Base-by-base conservation (phyloP, 2,797 vertebrate species). In the Malacoctenus gilli region DNA sequence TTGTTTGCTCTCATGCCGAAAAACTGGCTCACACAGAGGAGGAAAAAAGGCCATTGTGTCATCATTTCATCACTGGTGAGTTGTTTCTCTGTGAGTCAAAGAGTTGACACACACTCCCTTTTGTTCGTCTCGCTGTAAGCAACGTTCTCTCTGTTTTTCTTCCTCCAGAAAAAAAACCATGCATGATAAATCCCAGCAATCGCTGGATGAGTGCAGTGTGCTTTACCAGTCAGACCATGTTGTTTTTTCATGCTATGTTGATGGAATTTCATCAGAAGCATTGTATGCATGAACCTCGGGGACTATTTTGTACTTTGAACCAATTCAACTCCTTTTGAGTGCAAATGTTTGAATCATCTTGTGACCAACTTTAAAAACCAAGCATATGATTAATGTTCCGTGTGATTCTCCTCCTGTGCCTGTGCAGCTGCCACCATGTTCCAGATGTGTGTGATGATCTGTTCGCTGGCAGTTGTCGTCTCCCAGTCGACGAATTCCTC, bases 401-500 rank as follows among this genome's bases (percentile, higher is more conserved):
- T 32, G 42, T 23, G 1, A n/a, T 28, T 13, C 14, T 11, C 49
- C 20, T 31, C 35, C 44, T 4, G 42, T 34, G 6, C 53, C 30
- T 37, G 59, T n/a, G 63, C 83, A 95, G 93, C 81, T 83, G 21
- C 72, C 38, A 52, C 72, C 85, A 93, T 96, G 93, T 87, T 94
- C 75, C 92, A 88, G 8, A 79, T 92, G 4, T 84, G 87, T 36
- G 71, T 94, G 72, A 75, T 93, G 39, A 69, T 89, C 74, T 94
- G 89, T 72, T 83, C 92, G 3, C 72, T 94, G 54, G 89, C 92
- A 32, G 87, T 89, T 3, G 88, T 91, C 9, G 66, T 92, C 10
- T 88, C 91, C 49, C 91, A 94, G 25, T 82, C 77, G 63, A 77
- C 61, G 49, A 80, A 54, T 67, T 72, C 69, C 4, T 46, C 57